Base-by-base conservation (phyloP, 2,113 vertebrate species). In the Noturus placidus region DNA sequence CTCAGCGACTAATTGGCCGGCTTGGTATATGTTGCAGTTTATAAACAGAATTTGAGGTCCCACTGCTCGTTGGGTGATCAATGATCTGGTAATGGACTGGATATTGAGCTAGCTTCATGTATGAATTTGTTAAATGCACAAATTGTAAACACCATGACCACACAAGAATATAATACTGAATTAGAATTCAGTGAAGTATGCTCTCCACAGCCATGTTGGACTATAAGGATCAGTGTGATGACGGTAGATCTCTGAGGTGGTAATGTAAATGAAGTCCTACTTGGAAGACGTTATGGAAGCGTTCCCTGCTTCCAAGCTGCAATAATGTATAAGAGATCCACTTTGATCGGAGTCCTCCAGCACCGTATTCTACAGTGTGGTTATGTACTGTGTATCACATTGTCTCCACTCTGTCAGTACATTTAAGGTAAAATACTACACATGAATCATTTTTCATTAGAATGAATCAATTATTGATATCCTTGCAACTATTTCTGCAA, bases 321-420 rank as follows among this genome's bases (percentile, higher is more conserved):
- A 27, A 22, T 17, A 4, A 42, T 72, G 38, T 42, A 79, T 78
- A 27, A 65, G 69, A 33, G 69, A 65, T 87, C 94, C 92, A 87
- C 77, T 50, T 87, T 92, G 91, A 91, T 93, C 81, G 87, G 85
- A 92, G 88, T 78, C 77, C 88, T 56, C 78, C 38, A 57, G 56
- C 59, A 54, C 57, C n/a, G 27, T 20, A 50, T 69, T 50, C 33
- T 80, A 6, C 27, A 22, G 5, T 52, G 67, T 87, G 27, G 6
- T 42, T 57, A 11, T 56, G 30, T 56, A 74, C 57, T 27, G 57
- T 65, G n/a, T 2, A n/a, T 19, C 81, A 65, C 42, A 50, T 82
- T 9, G 20, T 69, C 61, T 84, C 83, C 52, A 38, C 82, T 35
- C n/a, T 63, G 27, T 17, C 27, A 65, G 42, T 70, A 22, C 42